Evolutionary conservation across 1,140 invertebrate species (phyloP).

Genomic region (Drosophila subpulchrella): DNA sequence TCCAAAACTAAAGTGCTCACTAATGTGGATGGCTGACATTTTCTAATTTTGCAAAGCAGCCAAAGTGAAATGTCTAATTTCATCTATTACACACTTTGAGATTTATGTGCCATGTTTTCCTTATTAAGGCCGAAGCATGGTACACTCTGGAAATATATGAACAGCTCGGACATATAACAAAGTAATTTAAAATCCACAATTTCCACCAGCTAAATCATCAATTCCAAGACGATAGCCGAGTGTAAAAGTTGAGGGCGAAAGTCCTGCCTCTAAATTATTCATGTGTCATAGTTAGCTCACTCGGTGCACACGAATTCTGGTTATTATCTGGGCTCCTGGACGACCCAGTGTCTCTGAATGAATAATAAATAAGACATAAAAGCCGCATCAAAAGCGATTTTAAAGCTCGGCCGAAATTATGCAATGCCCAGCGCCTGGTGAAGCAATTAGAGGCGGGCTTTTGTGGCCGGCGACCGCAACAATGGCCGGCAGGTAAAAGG

Average conservation of each 20-base stretch:
- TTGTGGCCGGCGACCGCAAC: constrained; percentile 36
- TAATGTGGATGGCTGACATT: no score
- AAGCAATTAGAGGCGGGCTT: constrained; percentile 65
- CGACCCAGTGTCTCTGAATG: constrained; percentile 40
- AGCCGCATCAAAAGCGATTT: constrained; percentile 78
- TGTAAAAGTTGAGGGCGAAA: constrained; percentile 9
- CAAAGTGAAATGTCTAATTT: not conserved
- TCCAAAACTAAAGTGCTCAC: no score
- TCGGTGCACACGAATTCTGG: constrained; percentile 57
- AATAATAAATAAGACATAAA: constrained; percentile 81
- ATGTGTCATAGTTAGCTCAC: constrained; percentile 59
- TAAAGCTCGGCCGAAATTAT: constrained; percentile 69
- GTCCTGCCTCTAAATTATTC: constrained; percentile 34
- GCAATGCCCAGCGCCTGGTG: constrained; percentile 65
- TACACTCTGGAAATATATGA: not conserved
- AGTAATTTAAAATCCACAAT: not conserved
- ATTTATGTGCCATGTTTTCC: not conserved
- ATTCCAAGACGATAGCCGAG: not conserved
- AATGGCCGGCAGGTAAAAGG: constrained; percentile 78
- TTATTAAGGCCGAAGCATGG: not conserved
- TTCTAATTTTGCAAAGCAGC: no score
- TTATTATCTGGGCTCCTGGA: constrained; percentile 36
- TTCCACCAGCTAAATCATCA: not conserved
- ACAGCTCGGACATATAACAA: not conserved
- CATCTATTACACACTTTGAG: not conserved